phyloP scores from a whole-genome alignment of 2,113 vertebrate genomes.

The Labrus mixtus region DNA sequence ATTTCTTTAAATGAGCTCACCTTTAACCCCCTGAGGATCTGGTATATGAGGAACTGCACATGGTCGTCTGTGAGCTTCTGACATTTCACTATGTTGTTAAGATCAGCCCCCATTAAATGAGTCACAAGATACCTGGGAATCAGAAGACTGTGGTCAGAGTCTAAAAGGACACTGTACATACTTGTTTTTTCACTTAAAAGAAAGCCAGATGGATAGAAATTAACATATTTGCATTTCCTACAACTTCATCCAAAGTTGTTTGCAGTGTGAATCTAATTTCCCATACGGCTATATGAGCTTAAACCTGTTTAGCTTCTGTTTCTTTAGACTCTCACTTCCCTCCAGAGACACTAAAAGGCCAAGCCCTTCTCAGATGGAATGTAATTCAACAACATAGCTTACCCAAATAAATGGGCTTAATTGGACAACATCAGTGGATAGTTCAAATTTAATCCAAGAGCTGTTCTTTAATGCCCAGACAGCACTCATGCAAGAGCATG shows the following conservation, averaged over 20 bases:
- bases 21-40: slow-evolving; percentile 97
- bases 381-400: slow-evolving; percentile 51
- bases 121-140: slow-evolving; percentile 94
- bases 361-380: slow-evolving; percentile 56
- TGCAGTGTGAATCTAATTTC: slow-evolving; percentile 33
- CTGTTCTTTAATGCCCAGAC: slow-evolving; percentile 49
- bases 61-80: slow-evolving; percentile 99
- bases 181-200: background rate
- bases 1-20: slow-evolving; percentile 71
- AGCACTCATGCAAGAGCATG: slow-evolving; percentile 20
- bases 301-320: slow-evolving; percentile 51
- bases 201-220: slow-evolving; percentile 17
- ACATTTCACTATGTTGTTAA: slow-evolving; percentile 99
- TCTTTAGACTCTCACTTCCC: slow-evolving; percentile 25
- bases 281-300: slow-evolving; percentile 30
- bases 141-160: slow-evolving; percentile 31
- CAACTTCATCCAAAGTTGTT: background rate
- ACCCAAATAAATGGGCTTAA: slow-evolving; percentile 55
- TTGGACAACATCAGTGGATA: slow-evolving; percentile 42
- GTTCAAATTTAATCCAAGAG: slow-evolving; percentile 58
- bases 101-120: slow-evolving; percentile 98
- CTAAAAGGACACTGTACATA: background rate
- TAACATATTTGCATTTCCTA: slow-evolving; percentile 8
- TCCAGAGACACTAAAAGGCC: slow-evolving; percentile 41
- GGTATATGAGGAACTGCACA: slow-evolving; percentile 99